Conservation (phyloP, 2,797 vertebrate species). For the Euphonia xanthogaster region DNA sequence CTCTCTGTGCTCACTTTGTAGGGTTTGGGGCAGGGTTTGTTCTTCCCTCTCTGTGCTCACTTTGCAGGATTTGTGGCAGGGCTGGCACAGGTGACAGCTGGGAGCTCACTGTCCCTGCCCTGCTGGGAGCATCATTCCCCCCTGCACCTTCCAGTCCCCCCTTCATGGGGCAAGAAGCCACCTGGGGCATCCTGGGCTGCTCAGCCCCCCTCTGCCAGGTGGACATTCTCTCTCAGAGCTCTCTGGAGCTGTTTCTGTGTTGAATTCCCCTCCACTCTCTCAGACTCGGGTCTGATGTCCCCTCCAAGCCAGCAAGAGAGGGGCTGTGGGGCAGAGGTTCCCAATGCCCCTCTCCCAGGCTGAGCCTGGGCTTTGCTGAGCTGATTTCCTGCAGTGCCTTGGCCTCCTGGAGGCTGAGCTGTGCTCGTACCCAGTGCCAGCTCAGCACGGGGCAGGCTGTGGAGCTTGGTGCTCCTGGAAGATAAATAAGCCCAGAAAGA, state of each 20-base stretch:
- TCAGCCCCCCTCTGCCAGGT: not conserved
- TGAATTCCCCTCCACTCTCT: not conserved
- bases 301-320: not conserved
- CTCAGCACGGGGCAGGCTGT: not conserved
- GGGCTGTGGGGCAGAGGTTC: not conserved
- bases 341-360: rapidly evolving
- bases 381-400: not conserved
- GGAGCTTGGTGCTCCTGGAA: not conserved
- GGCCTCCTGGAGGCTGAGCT: not conserved
- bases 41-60: not conserved
- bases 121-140: not conserved
- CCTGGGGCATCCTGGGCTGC: not conserved
- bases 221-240: not conserved
- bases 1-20: too few relatives aligned
- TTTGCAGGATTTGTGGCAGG: not conserved
- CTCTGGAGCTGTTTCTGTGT: not conserved
- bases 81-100: not conserved
- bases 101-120: not conserved
- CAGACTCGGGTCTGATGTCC: not conserved
- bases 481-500: not conserved
- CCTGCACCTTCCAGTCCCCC: not conserved
- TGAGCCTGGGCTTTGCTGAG: not conserved
- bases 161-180: rapidly evolving
- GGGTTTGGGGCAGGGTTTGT: too few relatives aligned
- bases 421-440: not conserved